These are phyloP conservation scores for Pachliopta kotzebuea DNA, from an alignment of 2,888 invertebrate genomes.

Conservation along the genomic window DNA sequence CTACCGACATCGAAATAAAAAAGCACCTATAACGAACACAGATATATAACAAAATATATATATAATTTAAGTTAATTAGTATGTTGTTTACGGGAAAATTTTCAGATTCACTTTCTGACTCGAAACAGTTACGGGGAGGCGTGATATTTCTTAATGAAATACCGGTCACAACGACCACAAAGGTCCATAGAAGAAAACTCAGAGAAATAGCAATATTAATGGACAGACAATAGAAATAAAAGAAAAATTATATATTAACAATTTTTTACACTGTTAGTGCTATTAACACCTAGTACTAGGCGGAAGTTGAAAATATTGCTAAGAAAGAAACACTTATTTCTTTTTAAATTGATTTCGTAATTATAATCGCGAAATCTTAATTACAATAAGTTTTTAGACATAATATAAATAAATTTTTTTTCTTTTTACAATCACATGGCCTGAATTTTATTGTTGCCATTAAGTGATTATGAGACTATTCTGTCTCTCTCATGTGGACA, in stretches of 20 bases:
- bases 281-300: not conserved
- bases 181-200: conserved; percentile 44
- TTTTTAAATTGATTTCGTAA: not conserved
- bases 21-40: too few species aligned
- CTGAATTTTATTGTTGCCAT: too few species aligned
- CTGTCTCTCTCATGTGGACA: too few species aligned
- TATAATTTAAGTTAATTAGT: too few species aligned
- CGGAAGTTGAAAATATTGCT: too few species aligned
- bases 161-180: conserved; percentile 52
- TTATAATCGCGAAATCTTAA: not conserved
- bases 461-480: too few species aligned
- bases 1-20: too few species aligned
- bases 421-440: too few species aligned
- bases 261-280: not conserved
- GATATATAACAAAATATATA: too few species aligned
- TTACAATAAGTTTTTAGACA: not conserved
- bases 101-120: conserved; percentile 51
- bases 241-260: not conserved
- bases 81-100: conserved; percentile 19
- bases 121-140: conserved; percentile 58
- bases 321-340: too few species aligned
- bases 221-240: conserved; percentile 36
- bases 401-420: too few species aligned
- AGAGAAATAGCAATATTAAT: conserved; percentile 45
- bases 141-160: conserved; percentile 51